Percentiles rank a stretch among this genome's conserved stretches.
These are phyloP conservation scores for Campoplex capitator DNA, from an alignment of 2,888 invertebrate genomes.

Conservation along the genomic window DNA sequence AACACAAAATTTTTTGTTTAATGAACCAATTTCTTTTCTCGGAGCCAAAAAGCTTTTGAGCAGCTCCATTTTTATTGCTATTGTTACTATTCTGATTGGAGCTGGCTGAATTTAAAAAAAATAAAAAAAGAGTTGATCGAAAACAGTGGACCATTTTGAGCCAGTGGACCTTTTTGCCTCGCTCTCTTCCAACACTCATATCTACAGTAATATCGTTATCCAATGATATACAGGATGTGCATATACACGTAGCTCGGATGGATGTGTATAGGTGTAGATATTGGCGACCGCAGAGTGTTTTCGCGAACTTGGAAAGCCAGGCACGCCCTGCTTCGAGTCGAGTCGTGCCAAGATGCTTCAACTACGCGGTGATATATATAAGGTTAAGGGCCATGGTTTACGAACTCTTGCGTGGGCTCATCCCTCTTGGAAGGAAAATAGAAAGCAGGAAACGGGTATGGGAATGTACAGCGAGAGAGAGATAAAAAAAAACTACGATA, in stretches of 20 bases:
- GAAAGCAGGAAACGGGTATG: constrained; percentile 11
- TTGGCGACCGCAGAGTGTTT: constrained; percentile 59
- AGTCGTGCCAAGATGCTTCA: constrained; percentile 64
- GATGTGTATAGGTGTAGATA: constrained; percentile 36
- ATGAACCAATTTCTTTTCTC: no score
- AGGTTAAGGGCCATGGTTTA: constrained; percentile 58
- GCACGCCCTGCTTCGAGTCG: constrained; percentile 54
- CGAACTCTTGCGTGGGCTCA: constrained; percentile 42
- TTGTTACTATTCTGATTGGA: neutral
- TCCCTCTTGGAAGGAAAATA: constrained; percentile 42
- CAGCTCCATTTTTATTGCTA: no score
- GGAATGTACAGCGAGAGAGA: neutral
- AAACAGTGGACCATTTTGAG: neutral
- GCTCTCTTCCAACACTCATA: neutral
- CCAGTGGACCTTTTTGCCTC: neutral
- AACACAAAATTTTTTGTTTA: no score
- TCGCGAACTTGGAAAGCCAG: constrained; percentile 60
- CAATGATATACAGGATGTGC: constrained; percentile 9
- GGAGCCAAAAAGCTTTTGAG: no score
- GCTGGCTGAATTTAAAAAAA: neutral
- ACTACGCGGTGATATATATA: constrained; percentile 62
- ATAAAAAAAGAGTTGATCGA: neutral
- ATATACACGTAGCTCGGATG: neutral
- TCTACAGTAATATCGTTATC: constrained; percentile 39
- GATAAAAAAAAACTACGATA: neutral